A percentile compares a stretch with the other conserved stretches of the same genome.
These are phyloP conservation scores for Ridgeia piscesae DNA, from an alignment of 1,140 invertebrate species.

Conservation along the genomic window DNA sequence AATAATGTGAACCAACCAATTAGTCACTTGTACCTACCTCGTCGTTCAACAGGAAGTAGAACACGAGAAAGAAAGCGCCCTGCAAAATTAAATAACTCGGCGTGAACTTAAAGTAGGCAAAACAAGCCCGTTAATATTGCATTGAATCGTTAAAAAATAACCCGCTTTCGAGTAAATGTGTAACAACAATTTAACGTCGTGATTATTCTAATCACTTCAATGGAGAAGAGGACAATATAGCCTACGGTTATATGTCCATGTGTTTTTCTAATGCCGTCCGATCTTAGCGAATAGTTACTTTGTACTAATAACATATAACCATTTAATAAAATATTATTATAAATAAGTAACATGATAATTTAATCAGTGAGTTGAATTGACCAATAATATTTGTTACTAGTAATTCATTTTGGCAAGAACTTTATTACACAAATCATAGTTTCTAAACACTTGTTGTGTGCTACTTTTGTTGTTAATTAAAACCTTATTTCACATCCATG, in stretches of 20 bases:
- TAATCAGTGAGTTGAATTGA: conserved; percentile 13
- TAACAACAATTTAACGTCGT: not conserved
- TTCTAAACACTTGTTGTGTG: too few relatives aligned
- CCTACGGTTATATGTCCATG: too few relatives aligned
- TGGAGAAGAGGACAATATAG: too few relatives aligned
- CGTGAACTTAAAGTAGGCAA: not conserved
- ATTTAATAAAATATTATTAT: too few relatives aligned
- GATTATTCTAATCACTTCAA: not conserved
- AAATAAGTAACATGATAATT: not conserved
- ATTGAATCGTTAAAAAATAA: not conserved
- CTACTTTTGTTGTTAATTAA: too few relatives aligned
- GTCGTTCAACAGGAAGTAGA: conserved; percentile 53
- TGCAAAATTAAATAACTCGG: conserved; percentile 33
- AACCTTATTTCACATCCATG: too few relatives aligned
- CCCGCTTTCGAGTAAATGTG: not conserved
- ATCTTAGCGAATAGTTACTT: too few relatives aligned
- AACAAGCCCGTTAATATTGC: not conserved
- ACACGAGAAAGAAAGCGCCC: conserved; percentile 53
- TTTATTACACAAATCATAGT: not conserved
- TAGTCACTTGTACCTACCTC: conserved; percentile 39
- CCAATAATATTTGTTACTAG: not conserved
- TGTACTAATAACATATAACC: too few relatives aligned
- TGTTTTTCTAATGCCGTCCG: too few relatives aligned
- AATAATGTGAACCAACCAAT: not conserved
- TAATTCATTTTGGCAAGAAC: not conserved